Conservation (phyloP, 2,888 invertebrate species). For the Phaedon cochleariae region DNA sequence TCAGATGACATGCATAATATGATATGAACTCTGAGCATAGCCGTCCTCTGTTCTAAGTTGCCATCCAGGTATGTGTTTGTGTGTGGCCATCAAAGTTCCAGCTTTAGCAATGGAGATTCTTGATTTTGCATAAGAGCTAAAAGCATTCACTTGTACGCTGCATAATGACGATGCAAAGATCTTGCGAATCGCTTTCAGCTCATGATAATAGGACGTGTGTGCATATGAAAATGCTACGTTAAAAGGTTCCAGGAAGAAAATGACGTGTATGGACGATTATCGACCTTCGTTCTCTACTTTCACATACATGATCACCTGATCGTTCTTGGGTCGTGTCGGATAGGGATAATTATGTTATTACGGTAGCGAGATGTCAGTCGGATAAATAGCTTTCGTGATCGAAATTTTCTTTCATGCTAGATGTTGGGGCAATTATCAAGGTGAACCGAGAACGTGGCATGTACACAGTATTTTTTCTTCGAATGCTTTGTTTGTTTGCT, state of each 20-base stretch:
- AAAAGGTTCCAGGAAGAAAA: constrained; percentile 17
- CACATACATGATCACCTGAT: constrained; percentile 5
- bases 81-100: constrained; percentile 10
- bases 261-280: constrained; percentile 15
- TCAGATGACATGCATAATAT: not conserved
- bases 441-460: not conserved
- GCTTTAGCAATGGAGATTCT: constrained; percentile 42
- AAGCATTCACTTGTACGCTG: constrained; percentile 39
- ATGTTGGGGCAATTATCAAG: not conserved
- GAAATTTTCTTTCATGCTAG: not conserved
- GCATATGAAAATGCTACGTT: constrained; percentile 22
- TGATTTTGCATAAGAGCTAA: constrained; percentile 37
- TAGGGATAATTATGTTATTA: constrained; percentile 18
- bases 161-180: constrained; percentile 29
- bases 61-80: not conserved
- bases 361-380: not conserved
- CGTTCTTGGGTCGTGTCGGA: constrained; percentile 19
- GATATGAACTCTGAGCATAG: not conserved
- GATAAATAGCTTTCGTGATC: not conserved
- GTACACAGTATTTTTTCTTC: too few relatives aligned
- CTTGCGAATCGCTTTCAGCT: constrained; percentile 19
- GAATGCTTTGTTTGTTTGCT: too few relatives aligned
- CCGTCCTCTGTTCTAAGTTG: not conserved
- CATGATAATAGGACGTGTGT: constrained; percentile 24
- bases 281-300: constrained; percentile 5